phyloP scores from a whole-genome alignment of 2,888 invertebrate species.

The Dichetophora obliterata region DNA sequence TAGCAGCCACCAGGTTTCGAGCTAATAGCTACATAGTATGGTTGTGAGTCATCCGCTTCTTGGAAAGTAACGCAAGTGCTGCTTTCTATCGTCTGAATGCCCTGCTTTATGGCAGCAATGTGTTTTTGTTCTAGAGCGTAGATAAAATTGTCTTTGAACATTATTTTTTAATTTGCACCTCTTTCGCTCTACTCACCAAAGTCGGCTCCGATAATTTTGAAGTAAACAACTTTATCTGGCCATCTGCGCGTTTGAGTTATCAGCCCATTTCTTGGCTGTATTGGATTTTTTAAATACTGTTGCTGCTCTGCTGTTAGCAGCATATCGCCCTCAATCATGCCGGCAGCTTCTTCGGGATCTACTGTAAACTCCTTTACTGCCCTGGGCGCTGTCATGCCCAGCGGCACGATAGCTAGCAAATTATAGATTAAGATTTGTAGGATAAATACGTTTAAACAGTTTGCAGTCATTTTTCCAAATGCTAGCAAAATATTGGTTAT shows the following conservation, averaged over 20 bases:
- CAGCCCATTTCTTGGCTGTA: slow-evolving; percentile 73
- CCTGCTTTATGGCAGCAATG: slow-evolving; percentile 74
- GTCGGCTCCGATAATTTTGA: slow-evolving; percentile 61
- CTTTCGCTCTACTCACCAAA: slow-evolving; percentile 51
- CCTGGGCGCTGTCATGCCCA: slow-evolving; percentile 24
- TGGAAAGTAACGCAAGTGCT: slow-evolving; percentile 80
- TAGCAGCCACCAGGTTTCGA: slow-evolving; percentile 76
- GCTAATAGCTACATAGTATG: slow-evolving; percentile 56
- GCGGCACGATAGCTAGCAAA: neutral
- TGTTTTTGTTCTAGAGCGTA: slow-evolving; percentile 68
- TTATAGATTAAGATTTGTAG: neutral
- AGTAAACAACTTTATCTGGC: slow-evolving; percentile 78
- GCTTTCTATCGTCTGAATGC: slow-evolving; percentile 79
- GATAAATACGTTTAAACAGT: neutral
- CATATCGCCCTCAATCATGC: slow-evolving; percentile 82
- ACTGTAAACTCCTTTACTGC: slow-evolving; percentile 32
- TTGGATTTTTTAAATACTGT: slow-evolving; percentile 36
- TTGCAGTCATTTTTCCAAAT: slow-evolving; percentile 11
- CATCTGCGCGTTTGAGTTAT: slow-evolving; percentile 73
- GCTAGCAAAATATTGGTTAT: neutral
- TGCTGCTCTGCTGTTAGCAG: slow-evolving; percentile 71
- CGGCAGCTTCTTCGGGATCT: slow-evolving; percentile 82
- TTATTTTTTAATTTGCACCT: neutral
- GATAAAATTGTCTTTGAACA: neutral
- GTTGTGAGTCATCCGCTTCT: slow-evolving; percentile 70